Evolutionary conservation across 2,888 invertebrate species (phyloP).

Genomic region (Ectemnius continuus): DNA sequence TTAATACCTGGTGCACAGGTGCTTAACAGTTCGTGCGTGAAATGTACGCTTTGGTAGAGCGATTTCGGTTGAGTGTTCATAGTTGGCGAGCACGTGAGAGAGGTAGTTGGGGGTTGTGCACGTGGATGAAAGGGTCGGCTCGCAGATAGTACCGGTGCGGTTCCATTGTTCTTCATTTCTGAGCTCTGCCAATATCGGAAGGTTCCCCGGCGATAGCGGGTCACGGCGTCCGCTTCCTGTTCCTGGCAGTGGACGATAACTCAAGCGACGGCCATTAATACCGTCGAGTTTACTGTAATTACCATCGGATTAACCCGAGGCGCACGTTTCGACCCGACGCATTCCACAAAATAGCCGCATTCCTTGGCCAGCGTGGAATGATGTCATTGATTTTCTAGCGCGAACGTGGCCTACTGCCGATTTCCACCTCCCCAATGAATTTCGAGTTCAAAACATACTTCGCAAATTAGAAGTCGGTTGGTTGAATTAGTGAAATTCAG

Average conservation of each 20-base stretch:
- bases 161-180: conserved; percentile 57
- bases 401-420: neutral
- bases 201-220: conserved; percentile 59
- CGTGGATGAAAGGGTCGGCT: conserved; percentile 32
- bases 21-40: too few relatives aligned
- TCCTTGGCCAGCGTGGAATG: too few relatives aligned
- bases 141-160: conserved; percentile 44
- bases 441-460: too few relatives aligned
- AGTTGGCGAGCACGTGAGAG: neutral
- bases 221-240: conserved; percentile 60
- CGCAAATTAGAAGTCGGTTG: too few relatives aligned
- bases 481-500: too few relatives aligned
- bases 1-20: too few relatives aligned
- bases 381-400: neutral
- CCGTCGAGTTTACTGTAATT: conserved; percentile 57
- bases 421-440: too few relatives aligned
- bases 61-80: too few relatives aligned
- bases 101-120: conserved; percentile 37
- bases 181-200: conserved; percentile 62
- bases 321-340: too few relatives aligned
- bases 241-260: conserved; percentile 68
- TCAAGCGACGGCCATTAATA: conserved; percentile 55
- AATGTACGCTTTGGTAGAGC: too few relatives aligned
- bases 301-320: conserved; percentile 41
- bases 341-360: too few relatives aligned